These are phyloP conservation scores for Drosophila auraria DNA, from an alignment of 1,140 invertebrate genomes.

Conservation along the genomic window DNA sequence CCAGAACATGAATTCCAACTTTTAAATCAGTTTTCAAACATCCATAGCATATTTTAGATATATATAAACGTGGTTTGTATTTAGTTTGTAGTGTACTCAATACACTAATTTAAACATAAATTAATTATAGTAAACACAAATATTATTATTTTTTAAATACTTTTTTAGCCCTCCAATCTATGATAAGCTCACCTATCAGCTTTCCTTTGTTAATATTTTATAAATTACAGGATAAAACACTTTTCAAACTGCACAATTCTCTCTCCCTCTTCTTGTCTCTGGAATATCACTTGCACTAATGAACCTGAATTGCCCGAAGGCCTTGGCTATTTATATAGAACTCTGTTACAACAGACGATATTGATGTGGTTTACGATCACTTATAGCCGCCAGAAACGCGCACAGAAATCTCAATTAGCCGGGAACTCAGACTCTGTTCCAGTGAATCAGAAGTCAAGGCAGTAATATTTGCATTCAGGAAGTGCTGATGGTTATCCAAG, in stretches of 20 bases:
- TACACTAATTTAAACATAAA: no score
- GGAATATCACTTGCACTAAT: constrained; percentile 40
- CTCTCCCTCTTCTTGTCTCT: background rate
- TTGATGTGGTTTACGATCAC: constrained; percentile 18
- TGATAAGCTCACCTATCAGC: constrained; percentile 8
- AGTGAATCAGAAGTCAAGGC: constrained; percentile 32
- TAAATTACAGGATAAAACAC: background rate
- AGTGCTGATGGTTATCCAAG: constrained; percentile 22
- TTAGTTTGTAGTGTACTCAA: no score
- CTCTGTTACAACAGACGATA: constrained; percentile 10
- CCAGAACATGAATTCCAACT: no score
- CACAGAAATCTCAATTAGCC: constrained; percentile 38
- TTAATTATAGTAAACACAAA: no score
- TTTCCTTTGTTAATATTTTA: background rate
- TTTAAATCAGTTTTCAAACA: no score
- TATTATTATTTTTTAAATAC: no score
- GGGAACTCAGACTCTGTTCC: background rate
- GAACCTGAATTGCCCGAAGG: constrained; percentile 16
- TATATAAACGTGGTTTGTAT: no score
- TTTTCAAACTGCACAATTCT: background rate
- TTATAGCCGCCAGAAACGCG: constrained; percentile 14
- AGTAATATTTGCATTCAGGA: constrained; percentile 25
- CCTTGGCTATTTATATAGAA: constrained; percentile 36
- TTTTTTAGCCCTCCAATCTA: background rate
- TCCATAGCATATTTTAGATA: no score